Evolutionary conservation across 2,113 vertebrate genomes (phyloP), one percentile per base, ranked within the genome.

Genomic region (Gallinago media): DNA sequence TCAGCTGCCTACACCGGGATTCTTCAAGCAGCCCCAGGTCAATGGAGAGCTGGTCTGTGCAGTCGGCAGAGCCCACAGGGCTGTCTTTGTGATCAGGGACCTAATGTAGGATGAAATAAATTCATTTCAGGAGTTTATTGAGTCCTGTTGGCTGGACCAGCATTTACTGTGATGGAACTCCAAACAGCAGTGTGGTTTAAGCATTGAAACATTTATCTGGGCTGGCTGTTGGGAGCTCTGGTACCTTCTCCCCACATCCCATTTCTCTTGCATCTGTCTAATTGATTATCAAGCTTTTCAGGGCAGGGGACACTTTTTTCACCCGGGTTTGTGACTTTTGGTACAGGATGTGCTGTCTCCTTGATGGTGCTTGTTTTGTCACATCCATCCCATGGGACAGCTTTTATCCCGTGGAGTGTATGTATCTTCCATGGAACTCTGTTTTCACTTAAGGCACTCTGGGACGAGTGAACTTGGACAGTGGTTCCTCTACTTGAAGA

Each of bases 1-100:
- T 15, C n/a, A 3, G 38, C 29, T 54, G 3, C 29, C 25, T 21
- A 2, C 32, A 2, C 0, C 3, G 63, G 1, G 16, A 2, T 2
- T 29, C 36, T 36, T 26, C 11, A 4, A 38, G 56, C 49, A 76
- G 34, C 34, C 55, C 16, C 21, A 0, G 0, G 4, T 17, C 26
- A 7, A 1, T 11, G 40, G 31, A 62, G 68, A 12, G 2, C 32
- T 32, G 4, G 27, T 38, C 44, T 25, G 49, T 9, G 56, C 65
- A 8, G 7, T 5, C 26, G 4, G 34, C 6, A 4, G 59, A 54
- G 40, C 6, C 19, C 15, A 7, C 25, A 34, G 91, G 38, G 72
- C 77, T 13, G 5, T 6, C 26, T 22, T 32, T 8, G 54, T 26
- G 36, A 25, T 14, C 56, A 15, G 6, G 20, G 42, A 2, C 36